These are phyloP conservation scores for Horisme vitalbata DNA, from an alignment of 2,888 invertebrate genomes.

Conservation along the genomic window DNA sequence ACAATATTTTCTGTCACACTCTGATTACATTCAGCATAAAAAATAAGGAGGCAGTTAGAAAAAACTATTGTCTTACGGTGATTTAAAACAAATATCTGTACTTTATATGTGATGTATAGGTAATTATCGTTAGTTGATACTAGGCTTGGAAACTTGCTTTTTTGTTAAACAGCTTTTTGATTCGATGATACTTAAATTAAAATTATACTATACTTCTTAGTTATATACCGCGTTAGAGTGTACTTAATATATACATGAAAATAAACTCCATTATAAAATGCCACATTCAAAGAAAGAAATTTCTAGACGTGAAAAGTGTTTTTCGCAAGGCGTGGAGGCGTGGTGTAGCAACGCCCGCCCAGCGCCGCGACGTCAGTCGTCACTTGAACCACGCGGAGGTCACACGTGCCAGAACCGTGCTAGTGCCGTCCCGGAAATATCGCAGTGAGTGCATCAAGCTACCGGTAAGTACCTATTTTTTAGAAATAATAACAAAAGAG, in stretches of 20 bases:
- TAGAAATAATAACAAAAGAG: too few relatives aligned
- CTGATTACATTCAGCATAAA: slow-evolving; percentile 21
- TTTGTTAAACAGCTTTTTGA: too few relatives aligned
- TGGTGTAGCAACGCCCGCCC: slow-evolving; percentile 66
- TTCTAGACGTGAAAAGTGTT: slow-evolving; percentile 25
- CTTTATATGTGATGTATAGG: too few relatives aligned
- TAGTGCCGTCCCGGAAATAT: slow-evolving; percentile 16
- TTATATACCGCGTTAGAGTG: too few relatives aligned
- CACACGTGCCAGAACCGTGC: slow-evolving; percentile 32
- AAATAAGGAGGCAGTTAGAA: neutral
- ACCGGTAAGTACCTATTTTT: slow-evolving; percentile 15
- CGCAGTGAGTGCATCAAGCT: slow-evolving; percentile 16
- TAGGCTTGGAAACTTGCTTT: too few relatives aligned
- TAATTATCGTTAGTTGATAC: too few relatives aligned
- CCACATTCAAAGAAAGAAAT: slow-evolving; percentile 15
- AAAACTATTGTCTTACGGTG: neutral
- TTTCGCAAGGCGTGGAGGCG: slow-evolving; percentile 52
- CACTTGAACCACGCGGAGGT: slow-evolving; percentile 38
- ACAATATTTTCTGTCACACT: slow-evolving; percentile 41
- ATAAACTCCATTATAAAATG: neutral
- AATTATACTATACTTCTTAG: too few relatives aligned
- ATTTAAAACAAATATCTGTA: too few relatives aligned
- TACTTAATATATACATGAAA: too few relatives aligned
- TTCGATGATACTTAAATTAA: too few relatives aligned
- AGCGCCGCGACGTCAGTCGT: slow-evolving; percentile 56